Evolutionary conservation across 37 sponge, comb jelly and placozoan species (phyloP).

Genomic region (Tethya wilhelma): DNA sequence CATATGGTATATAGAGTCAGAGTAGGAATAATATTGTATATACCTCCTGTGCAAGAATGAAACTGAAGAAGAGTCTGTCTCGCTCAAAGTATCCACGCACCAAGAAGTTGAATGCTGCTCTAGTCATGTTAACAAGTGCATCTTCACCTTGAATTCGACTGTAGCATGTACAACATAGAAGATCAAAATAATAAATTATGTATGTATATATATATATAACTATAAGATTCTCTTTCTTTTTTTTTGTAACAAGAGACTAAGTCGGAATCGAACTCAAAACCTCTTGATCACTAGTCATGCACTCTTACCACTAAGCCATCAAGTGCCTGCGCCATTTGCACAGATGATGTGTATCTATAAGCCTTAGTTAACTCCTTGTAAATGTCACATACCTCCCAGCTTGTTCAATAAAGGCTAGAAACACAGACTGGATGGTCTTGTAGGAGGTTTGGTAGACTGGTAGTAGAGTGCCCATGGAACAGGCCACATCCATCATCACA

Average conservation of each 20-base stretch:
- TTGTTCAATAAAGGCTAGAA: constrained; percentile 53
- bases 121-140: constrained; percentile 46
- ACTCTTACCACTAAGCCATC: too few species aligned
- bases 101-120: constrained; percentile 42
- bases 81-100: constrained; percentile 62
- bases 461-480: constrained; percentile 40
- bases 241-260: too few species aligned
- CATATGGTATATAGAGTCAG: background rate
- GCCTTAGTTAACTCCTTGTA: too few species aligned
- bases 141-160: constrained; percentile 56
- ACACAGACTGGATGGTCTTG: constrained; percentile 19
- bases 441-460: constrained; percentile 56
- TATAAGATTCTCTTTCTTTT: too few species aligned
- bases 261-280: too few species aligned
- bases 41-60: constrained; percentile 71
- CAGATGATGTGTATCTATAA: too few species aligned
- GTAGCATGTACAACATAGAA: too few species aligned
- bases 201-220: too few species aligned
- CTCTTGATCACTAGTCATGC: too few species aligned
- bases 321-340: too few species aligned
- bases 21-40: background rate
- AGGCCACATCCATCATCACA: constrained; percentile 46
- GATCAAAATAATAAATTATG: too few species aligned
- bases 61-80: constrained; percentile 64
- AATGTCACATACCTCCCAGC: constrained; percentile 69